phyloP scores from a whole-genome alignment of 2,888 invertebrate species.

The Himalopsyche kuldschensis region DNA sequence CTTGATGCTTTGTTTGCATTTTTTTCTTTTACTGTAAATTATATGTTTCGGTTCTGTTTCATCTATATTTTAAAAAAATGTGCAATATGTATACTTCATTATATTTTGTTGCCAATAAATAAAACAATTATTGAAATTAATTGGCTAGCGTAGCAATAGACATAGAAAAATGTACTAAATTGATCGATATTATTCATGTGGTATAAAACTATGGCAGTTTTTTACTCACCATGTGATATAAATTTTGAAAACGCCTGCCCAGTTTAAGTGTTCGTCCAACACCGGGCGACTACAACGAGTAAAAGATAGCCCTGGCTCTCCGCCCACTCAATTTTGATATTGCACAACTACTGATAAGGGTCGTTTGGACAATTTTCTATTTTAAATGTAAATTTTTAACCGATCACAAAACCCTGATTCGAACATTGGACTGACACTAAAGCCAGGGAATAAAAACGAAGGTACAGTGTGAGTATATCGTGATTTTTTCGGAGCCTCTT shows the following conservation, averaged over 20 bases:
- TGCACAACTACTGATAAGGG: conserved; percentile 27
- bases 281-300: background rate
- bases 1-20: no score
- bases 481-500: background rate
- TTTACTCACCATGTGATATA: background rate
- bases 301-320: background rate
- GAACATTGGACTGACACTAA: background rate
- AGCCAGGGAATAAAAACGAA: background rate
- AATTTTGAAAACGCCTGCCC: background rate
- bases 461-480: background rate
- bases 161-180: no score
- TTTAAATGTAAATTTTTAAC: conserved; percentile 26
- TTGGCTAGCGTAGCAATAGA: no score
- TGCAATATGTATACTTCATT: no score
- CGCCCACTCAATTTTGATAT: conserved; percentile 22
- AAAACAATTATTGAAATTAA: no score
- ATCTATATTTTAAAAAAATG: no score
- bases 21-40: no score
- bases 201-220: background rate
- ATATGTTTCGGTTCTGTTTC: no score
- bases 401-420: background rate
- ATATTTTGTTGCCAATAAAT: no score
- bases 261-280: background rate
- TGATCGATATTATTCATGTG: no score
- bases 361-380: conserved; percentile 14